Evolutionary conservation across 2,888 invertebrate genomes (phyloP).

Genomic region (Melieria omissa): DNA sequence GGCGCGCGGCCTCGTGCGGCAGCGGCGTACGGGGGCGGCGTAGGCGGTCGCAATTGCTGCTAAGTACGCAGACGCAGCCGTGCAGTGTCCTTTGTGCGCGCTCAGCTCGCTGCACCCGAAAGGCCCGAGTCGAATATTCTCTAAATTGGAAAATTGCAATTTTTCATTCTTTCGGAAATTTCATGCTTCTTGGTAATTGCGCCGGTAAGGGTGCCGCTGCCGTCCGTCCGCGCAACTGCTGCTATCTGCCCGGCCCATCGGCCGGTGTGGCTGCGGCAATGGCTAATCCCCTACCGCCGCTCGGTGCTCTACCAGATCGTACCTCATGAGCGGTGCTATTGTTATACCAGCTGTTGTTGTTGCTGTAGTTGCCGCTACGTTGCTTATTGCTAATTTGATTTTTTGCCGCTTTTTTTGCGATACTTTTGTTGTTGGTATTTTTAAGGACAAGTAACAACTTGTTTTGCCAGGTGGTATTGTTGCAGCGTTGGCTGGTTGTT

Average conservation of each 20-base stretch:
- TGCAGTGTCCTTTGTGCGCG: neutral
- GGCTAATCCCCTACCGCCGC: neutral
- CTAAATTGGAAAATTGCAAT: constrained; percentile 33
- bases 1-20: no score
- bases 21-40: neutral
- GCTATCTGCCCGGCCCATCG: neutral
- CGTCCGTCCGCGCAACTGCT: constrained; percentile 8
- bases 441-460: constrained; percentile 30
- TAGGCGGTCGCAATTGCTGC: constrained; percentile 34
- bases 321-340: no score
- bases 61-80: constrained; percentile 20
- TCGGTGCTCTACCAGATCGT: no score
- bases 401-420: neutral
- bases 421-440: neutral
- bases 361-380: neutral
- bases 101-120: no score
- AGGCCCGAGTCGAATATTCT: neutral
- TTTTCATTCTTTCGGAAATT: constrained; percentile 10
- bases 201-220: constrained; percentile 14
- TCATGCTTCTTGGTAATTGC: constrained; percentile 34
- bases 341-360: neutral
- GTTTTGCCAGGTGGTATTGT: constrained; percentile 26
- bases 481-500: neutral
- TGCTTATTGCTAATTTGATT: constrained; percentile 21
- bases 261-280: neutral